A percentile compares a stretch with the other conserved stretches of the same genome.
These are phyloP conservation scores for Homalodisca vitripennis DNA, from an alignment of 1,140 invertebrate genomes.

Conservation along the genomic window DNA sequence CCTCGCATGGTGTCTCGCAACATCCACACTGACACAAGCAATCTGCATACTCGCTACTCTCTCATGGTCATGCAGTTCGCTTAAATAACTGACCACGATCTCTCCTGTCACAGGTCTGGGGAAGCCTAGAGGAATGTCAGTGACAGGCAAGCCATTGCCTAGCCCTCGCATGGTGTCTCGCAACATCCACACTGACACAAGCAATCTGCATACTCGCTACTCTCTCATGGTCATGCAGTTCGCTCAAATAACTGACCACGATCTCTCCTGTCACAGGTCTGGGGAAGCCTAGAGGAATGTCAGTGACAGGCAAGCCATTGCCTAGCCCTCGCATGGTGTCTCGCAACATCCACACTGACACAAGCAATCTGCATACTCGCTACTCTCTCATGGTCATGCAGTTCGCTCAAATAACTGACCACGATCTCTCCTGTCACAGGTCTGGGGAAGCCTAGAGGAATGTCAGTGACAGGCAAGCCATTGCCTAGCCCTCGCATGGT, in stretches of 20 bases:
- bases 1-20: constrained; percentile 82
- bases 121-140: constrained; percentile 66
- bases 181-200: constrained; percentile 83
- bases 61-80: constrained; percentile 77
- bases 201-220: constrained; percentile 76
- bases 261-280: constrained; percentile 75
- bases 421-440: too few relatives aligned
- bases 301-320: constrained; percentile 68
- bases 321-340: constrained; percentile 84
- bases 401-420: constrained; percentile 89
- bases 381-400: constrained; percentile 93
- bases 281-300: constrained; percentile 68
- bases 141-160: constrained; percentile 71
- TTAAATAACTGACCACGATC: constrained; percentile 89
- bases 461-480: neutral
- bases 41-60: constrained; percentile 70
- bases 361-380: constrained; percentile 80
- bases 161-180: constrained; percentile 82
- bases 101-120: constrained; percentile 75
- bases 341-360: constrained; percentile 82
- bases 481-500: neutral
- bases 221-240: constrained; percentile 70
- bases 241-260: constrained; percentile 89
- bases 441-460: too few relatives aligned
- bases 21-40: constrained; percentile 83